These are phyloP conservation scores for Hedya salicella DNA, from an alignment of 2,888 invertebrate genomes.

Conservation along the genomic window DNA sequence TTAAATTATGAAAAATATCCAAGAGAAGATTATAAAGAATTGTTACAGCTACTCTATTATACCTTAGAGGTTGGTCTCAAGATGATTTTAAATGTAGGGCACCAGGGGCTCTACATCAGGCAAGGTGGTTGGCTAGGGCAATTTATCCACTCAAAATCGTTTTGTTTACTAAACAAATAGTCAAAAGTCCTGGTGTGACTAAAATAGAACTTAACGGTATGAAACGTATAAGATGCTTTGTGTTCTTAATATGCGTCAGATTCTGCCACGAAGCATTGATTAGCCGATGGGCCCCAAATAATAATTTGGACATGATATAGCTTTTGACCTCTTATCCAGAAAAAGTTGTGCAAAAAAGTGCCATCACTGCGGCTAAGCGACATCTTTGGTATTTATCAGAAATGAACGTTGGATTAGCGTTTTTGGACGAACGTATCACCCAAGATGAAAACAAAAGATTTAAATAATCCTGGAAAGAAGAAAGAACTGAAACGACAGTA, in stretches of 20 bases:
- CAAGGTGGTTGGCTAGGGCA: too few species aligned
- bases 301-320: too few species aligned
- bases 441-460: background rate
- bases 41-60: too few species aligned
- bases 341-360: background rate
- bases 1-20: too few species aligned
- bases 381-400: slow-evolving; percentile 1
- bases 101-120: background rate
- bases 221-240: background rate
- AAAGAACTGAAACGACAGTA: background rate
- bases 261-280: background rate
- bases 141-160: too few species aligned
- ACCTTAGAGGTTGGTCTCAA: too few species aligned
- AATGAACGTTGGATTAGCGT: background rate
- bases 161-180: too few species aligned
- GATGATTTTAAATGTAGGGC: background rate
- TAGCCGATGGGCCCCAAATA: too few species aligned
- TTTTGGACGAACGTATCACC: slow-evolving; percentile 12
- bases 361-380: background rate
- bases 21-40: too few species aligned
- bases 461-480: background rate
- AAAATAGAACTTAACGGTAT: background rate
- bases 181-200: too few species aligned
- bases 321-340: too few species aligned
- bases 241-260: background rate